Evolutionary conservation across 2,888 invertebrate species (phyloP).

Genomic region (Tanypteryx hageni): DNA sequence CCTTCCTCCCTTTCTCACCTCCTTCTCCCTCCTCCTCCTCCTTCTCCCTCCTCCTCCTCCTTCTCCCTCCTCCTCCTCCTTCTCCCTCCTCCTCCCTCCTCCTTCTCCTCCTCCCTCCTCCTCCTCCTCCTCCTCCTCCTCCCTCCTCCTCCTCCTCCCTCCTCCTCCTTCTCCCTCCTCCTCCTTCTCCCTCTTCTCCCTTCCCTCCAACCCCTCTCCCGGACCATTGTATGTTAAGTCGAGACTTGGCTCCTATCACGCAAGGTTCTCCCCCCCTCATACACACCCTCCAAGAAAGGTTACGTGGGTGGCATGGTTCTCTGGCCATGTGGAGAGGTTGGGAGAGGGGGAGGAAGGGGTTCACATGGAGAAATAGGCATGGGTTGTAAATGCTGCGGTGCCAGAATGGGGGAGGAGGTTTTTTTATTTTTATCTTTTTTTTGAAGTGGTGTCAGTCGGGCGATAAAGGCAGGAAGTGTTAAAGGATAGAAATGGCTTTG

Average conservation of each 20-base stretch:
- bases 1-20: not conserved
- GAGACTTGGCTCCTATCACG: slow-evolving; percentile 26
- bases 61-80: not conserved
- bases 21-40: not conserved
- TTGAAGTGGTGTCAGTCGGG: not conserved
- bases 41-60: not conserved
- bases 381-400: not conserved
- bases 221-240: slow-evolving; percentile 46
- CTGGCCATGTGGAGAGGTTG: not conserved
- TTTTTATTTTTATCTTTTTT: not conserved
- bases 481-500: not conserved
- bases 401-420: not conserved
- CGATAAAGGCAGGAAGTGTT: slow-evolving; percentile 32
- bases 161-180: not conserved
- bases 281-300: not conserved
- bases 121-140: not conserved
- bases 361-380: not conserved
- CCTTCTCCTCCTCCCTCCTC: not conserved
- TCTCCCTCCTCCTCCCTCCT: not conserved
- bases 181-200: not conserved
- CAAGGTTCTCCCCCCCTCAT: not conserved
- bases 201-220: not conserved
- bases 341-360: not conserved
- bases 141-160: not conserved
- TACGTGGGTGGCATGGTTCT: slow-evolving; percentile 3